Conservation (phyloP, 2,113 vertebrate genomes). For the Chaetops frenatus region DNA sequence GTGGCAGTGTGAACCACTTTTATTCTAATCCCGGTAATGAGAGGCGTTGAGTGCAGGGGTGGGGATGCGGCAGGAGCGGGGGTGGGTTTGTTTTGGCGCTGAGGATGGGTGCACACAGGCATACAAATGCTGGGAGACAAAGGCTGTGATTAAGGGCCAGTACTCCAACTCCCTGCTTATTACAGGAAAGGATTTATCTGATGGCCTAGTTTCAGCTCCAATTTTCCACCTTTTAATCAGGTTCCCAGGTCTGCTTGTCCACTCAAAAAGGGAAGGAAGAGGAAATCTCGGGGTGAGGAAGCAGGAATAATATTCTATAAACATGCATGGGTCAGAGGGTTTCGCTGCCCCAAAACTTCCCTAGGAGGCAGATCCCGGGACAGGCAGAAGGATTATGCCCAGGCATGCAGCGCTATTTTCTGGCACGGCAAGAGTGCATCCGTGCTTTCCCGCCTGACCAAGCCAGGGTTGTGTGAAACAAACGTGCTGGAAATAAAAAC, state of each 20-base stretch:
- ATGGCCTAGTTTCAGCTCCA: slow-evolving; percentile 19
- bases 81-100: background rate
- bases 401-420: background rate
- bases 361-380: background rate
- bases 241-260: background rate
- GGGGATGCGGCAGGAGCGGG: background rate
- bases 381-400: background rate
- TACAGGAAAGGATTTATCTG: slow-evolving; percentile 23
- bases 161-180: background rate
- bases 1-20: background rate
- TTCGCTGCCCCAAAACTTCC: background rate
- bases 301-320: background rate
- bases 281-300: background rate
- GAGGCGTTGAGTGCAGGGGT: background rate
- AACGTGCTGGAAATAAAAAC: slow-evolving; percentile 30
- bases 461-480: background rate
- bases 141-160: background rate
- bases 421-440: background rate
- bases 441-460: background rate
- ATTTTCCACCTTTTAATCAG: slow-evolving; percentile 19
- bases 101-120: background rate
- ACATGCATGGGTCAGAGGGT: background rate
- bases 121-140: slow-evolving; percentile 20
- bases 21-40: background rate
- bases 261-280: background rate